Evolutionary conservation across 1,140 invertebrate genomes (phyloP), one percentile per base, ranked within the genome.

Genomic region (Drosophila guanche): DNA sequence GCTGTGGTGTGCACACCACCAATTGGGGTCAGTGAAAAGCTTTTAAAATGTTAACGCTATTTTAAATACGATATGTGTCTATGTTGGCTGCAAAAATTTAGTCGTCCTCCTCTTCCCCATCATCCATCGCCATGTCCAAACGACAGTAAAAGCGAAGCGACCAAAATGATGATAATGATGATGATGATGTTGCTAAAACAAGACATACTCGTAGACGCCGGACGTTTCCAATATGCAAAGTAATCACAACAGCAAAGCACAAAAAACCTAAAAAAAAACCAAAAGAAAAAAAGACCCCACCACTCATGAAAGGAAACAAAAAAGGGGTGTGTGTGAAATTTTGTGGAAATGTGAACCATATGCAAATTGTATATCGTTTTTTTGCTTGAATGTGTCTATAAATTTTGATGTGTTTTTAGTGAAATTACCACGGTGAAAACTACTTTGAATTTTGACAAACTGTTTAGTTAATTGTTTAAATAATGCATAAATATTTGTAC

Each of bases 11-110:
- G 65, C 61, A 67, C 69, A 74, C 53, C 79, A 68, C 57, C 83
- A 73, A 90, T 81, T 90, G 89, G 72, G 89, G 89, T 90, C 89
- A 90, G 89, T 89, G 89, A 90, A 90, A 90, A 89, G 80, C 79
- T 79, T 90, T 90, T 90, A 81, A 88, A 81, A 83, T 79, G 81
- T 76, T 90, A 89, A 90, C 75, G 80, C 75, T 89, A 85, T 89
- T 89, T 89, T 81, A 89, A 89, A 89, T 90, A 86, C 74, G 72
- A 69, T 85, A 76, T 73, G 62, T 76, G 66, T 71, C 74, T 76
- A 46, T 57, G 70, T 16, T 7, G 59, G 41, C 69, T 63, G 79
- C 77, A 81, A 74, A 84, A 78, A 76, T 76, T 46, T 77, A 70
- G 74, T 56, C 83, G 81, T 85, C 81, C 79, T 75, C 80, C 62